Evolutionary conservation across 1,140 invertebrate species (phyloP).

Genomic region (Rhyacophila brunnea): DNA sequence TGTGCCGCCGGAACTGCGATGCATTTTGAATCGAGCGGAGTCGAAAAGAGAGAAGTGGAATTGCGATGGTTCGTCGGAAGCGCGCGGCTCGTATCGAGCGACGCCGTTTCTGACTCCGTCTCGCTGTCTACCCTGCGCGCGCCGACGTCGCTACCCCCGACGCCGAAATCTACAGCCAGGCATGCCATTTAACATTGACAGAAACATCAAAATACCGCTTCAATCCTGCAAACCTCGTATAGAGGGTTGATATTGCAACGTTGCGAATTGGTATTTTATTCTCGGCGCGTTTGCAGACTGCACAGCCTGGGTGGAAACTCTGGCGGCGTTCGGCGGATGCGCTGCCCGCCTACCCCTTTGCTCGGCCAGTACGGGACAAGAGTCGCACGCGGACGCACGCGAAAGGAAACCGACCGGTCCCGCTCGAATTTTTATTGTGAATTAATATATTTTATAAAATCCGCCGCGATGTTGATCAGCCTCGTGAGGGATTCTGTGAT

Average conservation of each 20-base stretch:
- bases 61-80: too few species aligned
- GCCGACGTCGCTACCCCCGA: too few species aligned
- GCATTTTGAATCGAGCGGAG: too few species aligned
- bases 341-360: conserved; percentile 13
- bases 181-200: too few species aligned
- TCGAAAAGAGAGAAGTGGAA: too few species aligned
- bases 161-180: too few species aligned
- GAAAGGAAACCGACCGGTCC: conserved; percentile 39
- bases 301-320: conserved; percentile 53
- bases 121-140: too few species aligned
- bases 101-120: too few species aligned
- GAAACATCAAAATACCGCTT: too few species aligned
- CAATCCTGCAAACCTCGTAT: too few species aligned
- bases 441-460: background rate
- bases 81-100: too few species aligned
- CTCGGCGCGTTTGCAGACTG: background rate
- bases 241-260: background rate
- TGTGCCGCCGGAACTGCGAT: too few species aligned
- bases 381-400: conserved; percentile 44
- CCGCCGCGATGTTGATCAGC: conserved; percentile 73
- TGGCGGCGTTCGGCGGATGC: conserved; percentile 23
- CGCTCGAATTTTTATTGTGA: conserved; percentile 10
- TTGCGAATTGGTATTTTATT: background rate
- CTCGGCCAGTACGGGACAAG: conserved; percentile 43
- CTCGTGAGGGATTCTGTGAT: conserved; percentile 82